Base-by-base conservation (phyloP, 2,797 vertebrate species). In the Mastacembelus armatus region DNA sequence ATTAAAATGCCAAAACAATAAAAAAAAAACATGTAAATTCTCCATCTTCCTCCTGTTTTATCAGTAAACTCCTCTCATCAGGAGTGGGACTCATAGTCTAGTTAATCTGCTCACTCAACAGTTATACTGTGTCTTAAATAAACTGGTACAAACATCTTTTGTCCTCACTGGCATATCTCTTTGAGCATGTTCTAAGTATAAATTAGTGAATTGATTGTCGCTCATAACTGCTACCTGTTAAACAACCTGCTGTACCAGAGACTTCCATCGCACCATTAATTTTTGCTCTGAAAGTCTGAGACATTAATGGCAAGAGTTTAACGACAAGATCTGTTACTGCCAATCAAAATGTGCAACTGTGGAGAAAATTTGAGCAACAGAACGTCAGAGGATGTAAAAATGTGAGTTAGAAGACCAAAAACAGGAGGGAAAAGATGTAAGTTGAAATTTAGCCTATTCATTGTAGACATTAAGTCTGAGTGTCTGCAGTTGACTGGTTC, bases 381-480 rank as follows among this genome's bases (percentile, higher is more conserved):
- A n/a, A n/a, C n/a, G n/a, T n/a, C n/a, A n/a, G n/a, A n/a, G n/a
- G n/a, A n/a, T n/a, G n/a, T n/a, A n/a, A n/a, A n/a, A n/a, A n/a
- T n/a, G n/a, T n/a, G n/a, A n/a, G n/a, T n/a, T n/a, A n/a, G n/a
- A n/a, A n/a, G n/a, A n/a, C n/a, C n/a, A n/a, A n/a, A n/a, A 58
- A 67, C 39, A 7, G 40, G n/a, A 63, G 40, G 58, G 18, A 63
- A 61, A 57, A 33, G 19, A 61, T 39, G 19, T 38, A 47, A 64
- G 57, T 32, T 43, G 21, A 71, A 39, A 62, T 74, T 66, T 52
- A 62, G 38, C 48, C 6, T 2, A 47, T 64, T 85, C 58, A 66
- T 10, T 45, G 56, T 78, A 50, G 77, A 78, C 74, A 72, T 77
- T 57, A 77, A 66, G 42, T 38, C 15, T 44, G 58, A 45, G 39